A percentile compares a stretch with the other conserved stretches of the same genome.
phyloP scores from a whole-genome alignment of 2,113 vertebrate genomes.

The Engystomops pustulosus region DNA sequence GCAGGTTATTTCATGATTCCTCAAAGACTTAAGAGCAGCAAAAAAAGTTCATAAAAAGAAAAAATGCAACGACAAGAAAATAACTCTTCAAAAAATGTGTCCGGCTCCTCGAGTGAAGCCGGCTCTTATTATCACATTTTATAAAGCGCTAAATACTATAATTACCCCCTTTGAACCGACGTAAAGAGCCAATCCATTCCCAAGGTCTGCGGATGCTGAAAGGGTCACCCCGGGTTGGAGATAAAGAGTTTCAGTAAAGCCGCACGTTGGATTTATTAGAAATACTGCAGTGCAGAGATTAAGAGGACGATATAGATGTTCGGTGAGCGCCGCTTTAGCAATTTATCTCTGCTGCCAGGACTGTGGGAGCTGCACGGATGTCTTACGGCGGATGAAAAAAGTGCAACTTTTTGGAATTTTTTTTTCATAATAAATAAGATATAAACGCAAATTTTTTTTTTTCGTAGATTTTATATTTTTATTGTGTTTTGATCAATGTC shows the following conservation, averaged over 20 bases:
- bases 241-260: constrained; percentile 26
- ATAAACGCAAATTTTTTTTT: too few species aligned
- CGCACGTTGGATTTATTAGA: constrained; percentile 40
- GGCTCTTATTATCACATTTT: constrained; percentile 6
- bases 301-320: constrained; percentile 40
- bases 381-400: neutral
- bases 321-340: neutral
- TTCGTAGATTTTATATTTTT: too few species aligned
- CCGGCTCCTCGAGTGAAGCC: neutral
- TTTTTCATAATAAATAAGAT: too few species aligned
- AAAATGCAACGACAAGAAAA: neutral
- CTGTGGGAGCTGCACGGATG: neutral
- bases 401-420: neutral
- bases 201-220: neutral
- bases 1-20: neutral
- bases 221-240: constrained; percentile 1
- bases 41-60: constrained; percentile 6
- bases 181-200: neutral
- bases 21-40: constrained; percentile 4
- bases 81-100: neutral
- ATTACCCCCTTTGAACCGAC: constrained; percentile 25
- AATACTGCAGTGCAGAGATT: constrained; percentile 46
- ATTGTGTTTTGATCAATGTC: too few species aligned
- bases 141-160: constrained; percentile 28
- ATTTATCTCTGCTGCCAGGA: constrained; percentile 40